These are phyloP conservation scores for Leucoma salicis DNA, from an alignment of 2,888 invertebrate genomes.

Conservation along the genomic window DNA sequence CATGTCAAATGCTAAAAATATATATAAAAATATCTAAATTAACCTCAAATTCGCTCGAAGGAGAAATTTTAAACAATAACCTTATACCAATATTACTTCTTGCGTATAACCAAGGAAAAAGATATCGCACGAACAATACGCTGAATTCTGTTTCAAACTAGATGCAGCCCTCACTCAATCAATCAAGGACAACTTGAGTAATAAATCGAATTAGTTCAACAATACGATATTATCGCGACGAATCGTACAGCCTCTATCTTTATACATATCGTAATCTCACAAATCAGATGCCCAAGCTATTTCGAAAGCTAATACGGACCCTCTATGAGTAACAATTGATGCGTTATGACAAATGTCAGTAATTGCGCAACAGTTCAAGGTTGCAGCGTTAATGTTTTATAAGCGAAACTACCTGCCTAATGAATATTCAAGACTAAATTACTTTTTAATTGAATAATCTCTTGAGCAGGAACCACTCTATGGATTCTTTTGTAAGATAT, in stretches of 20 bases:
- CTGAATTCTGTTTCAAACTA: conserved; percentile 27
- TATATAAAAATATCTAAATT: too few species aligned
- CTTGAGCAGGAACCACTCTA: conserved; percentile 34
- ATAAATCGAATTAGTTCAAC: conserved; percentile 41
- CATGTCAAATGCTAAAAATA: too few species aligned
- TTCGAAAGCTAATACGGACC: conserved; percentile 47
- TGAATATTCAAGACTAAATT: conserved; percentile 43
- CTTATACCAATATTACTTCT: conserved; percentile 22
- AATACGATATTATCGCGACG: conserved; percentile 40
- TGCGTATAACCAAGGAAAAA: conserved; percentile 34
- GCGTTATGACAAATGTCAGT: conserved; percentile 53
- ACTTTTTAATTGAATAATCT: conserved; percentile 21
- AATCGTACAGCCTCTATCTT: conserved; percentile 24
- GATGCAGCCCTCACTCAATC: conserved; percentile 25
- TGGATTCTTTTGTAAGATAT: conserved; percentile 24
- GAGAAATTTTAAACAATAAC: conserved; percentile 8
- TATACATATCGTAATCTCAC: conserved; percentile 34
- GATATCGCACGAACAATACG: conserved; percentile 43
- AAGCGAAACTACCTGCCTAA: conserved; percentile 35
- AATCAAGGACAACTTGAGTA: conserved; percentile 48
- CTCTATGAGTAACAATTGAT: conserved; percentile 41
- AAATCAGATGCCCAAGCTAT: conserved; percentile 39
- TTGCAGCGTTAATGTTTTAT: conserved; percentile 40
- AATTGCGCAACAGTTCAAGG: conserved; percentile 73
- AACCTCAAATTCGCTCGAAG: conserved; percentile 17